Conservation (phyloP, 2,888 invertebrate genomes). For the Crioceris asparagi region DNA sequence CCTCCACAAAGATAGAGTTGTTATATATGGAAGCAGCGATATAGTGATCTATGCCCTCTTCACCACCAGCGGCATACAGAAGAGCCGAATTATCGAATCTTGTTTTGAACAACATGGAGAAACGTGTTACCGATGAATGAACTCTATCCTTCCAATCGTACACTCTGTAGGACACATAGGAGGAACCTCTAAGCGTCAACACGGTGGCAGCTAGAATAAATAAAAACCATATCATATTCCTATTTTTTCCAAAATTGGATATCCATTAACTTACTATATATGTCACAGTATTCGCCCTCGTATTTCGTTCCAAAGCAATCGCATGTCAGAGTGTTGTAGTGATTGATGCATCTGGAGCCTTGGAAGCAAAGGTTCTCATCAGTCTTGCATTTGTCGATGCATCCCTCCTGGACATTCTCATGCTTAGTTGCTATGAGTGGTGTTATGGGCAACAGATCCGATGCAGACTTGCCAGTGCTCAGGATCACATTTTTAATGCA, state of each 20-base stretch:
- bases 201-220: slow-evolving; percentile 63
- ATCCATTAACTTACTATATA: slow-evolving; percentile 62
- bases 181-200: slow-evolving; percentile 78
- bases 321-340: slow-evolving; percentile 79
- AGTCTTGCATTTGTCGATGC: slow-evolving; percentile 72
- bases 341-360: slow-evolving; percentile 82
- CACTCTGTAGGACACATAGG: slow-evolving; percentile 84
- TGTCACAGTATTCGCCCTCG: slow-evolving; percentile 86
- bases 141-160: slow-evolving; percentile 89
- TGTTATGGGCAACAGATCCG: slow-evolving; percentile 68
- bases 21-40: slow-evolving; percentile 79
- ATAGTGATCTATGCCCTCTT: slow-evolving; percentile 78
- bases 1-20: slow-evolving; percentile 72
- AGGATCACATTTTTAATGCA: slow-evolving; percentile 81
- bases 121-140: slow-evolving; percentile 75
- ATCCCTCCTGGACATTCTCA: slow-evolving; percentile 83
- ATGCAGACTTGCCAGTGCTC: slow-evolving; percentile 77
- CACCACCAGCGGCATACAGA: slow-evolving; percentile 88
- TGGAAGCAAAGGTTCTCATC: slow-evolving; percentile 77
- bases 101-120: slow-evolving; percentile 85
- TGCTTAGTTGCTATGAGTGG: slow-evolving; percentile 80
- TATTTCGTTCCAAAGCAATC: slow-evolving; percentile 89
- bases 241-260: not conserved
- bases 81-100: slow-evolving; percentile 83
- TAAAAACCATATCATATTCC: not conserved